Conservation (phyloP, 2,797 vertebrate species). For the Pangasius sanitwongsei region DNA sequence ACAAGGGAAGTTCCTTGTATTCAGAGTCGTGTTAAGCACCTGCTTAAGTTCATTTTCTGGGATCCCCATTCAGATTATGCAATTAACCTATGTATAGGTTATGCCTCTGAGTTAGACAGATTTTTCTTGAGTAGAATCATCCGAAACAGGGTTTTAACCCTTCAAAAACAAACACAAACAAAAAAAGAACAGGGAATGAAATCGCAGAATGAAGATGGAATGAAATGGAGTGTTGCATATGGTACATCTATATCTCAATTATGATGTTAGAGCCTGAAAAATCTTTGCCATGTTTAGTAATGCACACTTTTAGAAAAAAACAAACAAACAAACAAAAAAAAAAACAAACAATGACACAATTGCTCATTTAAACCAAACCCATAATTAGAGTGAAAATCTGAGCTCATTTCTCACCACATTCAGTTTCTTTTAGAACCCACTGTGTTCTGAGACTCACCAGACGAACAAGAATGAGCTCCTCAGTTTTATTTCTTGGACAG, state of each 20-base stretch:
- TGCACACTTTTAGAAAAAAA: not conserved
- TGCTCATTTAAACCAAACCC: not conserved
- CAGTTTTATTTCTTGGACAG: not conserved
- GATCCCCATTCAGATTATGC: not conserved
- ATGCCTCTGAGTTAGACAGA: not conserved
- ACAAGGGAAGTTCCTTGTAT: not conserved
- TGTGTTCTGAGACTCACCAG: not conserved
- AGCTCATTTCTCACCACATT: not conserved
- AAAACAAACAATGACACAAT: not conserved
- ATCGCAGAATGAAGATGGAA: not conserved
- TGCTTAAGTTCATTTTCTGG: not conserved
- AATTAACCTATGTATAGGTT: not conserved
- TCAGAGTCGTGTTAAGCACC: not conserved
- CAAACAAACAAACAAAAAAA: not conserved
- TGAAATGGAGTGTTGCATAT: not conserved
- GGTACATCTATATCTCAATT: not conserved
- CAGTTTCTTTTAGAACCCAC: not conserved
- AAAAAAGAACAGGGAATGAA: not conserved
- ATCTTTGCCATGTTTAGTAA: not conserved
- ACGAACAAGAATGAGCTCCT: not conserved
- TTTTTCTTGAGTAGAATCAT: not conserved
- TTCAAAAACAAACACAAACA: not conserved
- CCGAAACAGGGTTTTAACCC: not conserved
- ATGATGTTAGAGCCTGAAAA: not conserved
- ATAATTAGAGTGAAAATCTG: not conserved